phyloP scores from a whole-genome alignment of 92 coral and sea anemone genomes.

The Plumapathes pennacea region DNA sequence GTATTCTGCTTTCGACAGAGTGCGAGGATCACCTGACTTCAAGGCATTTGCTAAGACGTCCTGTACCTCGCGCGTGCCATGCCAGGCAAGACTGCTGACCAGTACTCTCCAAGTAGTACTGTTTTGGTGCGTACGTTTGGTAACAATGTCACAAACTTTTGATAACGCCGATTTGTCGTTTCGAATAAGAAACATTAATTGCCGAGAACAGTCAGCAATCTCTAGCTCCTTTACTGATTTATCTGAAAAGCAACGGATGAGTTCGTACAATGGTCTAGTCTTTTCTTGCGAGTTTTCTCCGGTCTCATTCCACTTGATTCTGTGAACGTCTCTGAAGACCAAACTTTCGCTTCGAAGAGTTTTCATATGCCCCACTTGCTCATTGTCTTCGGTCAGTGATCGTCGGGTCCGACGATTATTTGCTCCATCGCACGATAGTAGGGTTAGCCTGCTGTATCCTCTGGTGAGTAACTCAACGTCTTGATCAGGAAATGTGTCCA shows the following conservation, averaged over 20 bases:
- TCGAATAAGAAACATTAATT: constrained; percentile 64
- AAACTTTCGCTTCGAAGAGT: constrained; percentile 53
- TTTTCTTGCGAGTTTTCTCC: constrained; percentile 60
- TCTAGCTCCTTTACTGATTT: constrained; percentile 63
- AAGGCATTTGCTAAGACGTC: constrained; percentile 54
- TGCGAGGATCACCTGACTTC: constrained; percentile 49
- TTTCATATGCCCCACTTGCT: constrained; percentile 5
- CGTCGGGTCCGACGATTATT: constrained; percentile 24
- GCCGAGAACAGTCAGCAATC: constrained; percentile 64
- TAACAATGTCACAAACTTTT: constrained; percentile 39
- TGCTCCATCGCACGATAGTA: constrained; percentile 42
- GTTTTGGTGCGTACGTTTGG: constrained; percentile 61
- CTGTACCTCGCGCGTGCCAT: constrained; percentile 60
- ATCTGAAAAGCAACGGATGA: constrained; percentile 76
- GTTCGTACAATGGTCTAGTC: constrained; percentile 64
- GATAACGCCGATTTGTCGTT: constrained; percentile 40
- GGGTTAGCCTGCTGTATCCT: constrained; percentile 76
- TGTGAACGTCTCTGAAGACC: constrained; percentile 56
- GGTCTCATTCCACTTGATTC: constrained; percentile 59
- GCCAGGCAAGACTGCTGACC: constrained; percentile 59
- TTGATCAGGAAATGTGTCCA: constrained; percentile 54
- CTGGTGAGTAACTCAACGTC: constrained; percentile 74
- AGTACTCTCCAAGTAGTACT: constrained; percentile 76
- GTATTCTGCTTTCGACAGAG: constrained; percentile 60
- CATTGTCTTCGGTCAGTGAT: constrained; percentile 3